Base-by-base conservation (phyloP, 2,888 invertebrate genomes). In the Dryadula phaetusa region DNA sequence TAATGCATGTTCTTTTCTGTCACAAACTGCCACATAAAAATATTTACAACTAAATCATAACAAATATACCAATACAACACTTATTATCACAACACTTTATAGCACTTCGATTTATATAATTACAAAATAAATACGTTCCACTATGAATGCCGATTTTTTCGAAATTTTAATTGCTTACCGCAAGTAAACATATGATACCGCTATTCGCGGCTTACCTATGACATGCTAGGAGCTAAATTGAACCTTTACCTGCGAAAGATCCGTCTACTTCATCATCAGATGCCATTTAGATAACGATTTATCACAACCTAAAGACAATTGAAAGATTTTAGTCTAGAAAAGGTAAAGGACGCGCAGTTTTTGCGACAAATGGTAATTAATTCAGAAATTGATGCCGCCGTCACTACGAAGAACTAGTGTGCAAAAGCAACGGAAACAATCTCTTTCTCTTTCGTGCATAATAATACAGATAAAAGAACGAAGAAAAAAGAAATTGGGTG, bases 201-300 rank as follows among this genome's bases (percentile, higher is more conserved):
- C 93, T 93, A 93, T 92, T 90, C 92, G 90, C 92, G 91, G 92
- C 90, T 93, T 93, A 90, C 90, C 92, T 93, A 93, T 91, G 92
- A 92, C 92, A 92, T 90, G 88, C 92, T 92, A 90, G 75, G 75
- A 79, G 87, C 83, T 82, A 87, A 89, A 90, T 85, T 84, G 77
- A 83, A 80, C 82, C 91, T 95, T 96, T 94, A 97, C 97, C 97
- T 94, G 96, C 96, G 85, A 95, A 96, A 87, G 95, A 96, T 86
- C 97, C 97, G 82, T 97, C 97, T 86, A 97, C 95, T 92, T 97
- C 97, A 84, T 97, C 97, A 82, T 97, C 97, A 74, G 97, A 97
- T 90, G 97, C 97, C 97, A 97, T 97, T 88, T 88, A 86, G 80
- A 84, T 76, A 79, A 87, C 83, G 83, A 83, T 86, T 83, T 80